Evolutionary conservation across 2,113 vertebrate species (phyloP), one percentile per base, ranked within the genome.

Genomic region (Hylia prasina): DNA sequence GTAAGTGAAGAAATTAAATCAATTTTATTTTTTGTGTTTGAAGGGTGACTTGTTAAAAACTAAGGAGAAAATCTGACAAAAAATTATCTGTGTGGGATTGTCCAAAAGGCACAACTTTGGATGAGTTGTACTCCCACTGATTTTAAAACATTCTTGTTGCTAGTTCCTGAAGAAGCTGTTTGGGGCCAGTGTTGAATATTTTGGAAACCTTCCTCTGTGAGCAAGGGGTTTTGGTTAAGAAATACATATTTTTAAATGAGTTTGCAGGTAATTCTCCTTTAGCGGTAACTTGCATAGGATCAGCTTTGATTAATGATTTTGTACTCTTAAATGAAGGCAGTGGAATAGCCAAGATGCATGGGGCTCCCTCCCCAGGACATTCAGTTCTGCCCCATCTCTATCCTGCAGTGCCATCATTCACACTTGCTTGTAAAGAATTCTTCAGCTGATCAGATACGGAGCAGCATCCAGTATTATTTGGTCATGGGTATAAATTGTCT

Each of bases 21-120:
- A 44, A 47, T 48, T 56, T 73, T 72, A 91, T 82, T 93, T 91
- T 91, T 82, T 90, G 47, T 78, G 60, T 94, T 91, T 94, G 78
- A 96, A 97, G 93, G 73, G 93, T 84, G 93, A 91, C 57, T 90
- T 90, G 35, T 83, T 75, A 58, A 89, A 97, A 94, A 84, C 78
- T 91, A 93, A 94, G 78, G 84, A 60, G 51, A 76, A 96, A 89
- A 92, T 83, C 9, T 92, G 81, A 94, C 56, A 48, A 76, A 92
- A 97, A 96, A 35, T 81, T 85, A 91, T 61, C 77, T 86, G 20
- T 20, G 33, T 54, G 70, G 33, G 11, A 45, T 69, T 79, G 50
- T 61, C 45, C 23, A 3, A 71, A 92, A 65, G 23, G 27, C 31
- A 68, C 0, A 1, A 31, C 22, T 76, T 89, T 75, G 23, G 25